Conservation (phyloP, 2,113 vertebrate genomes). For the Catharus fuscescens region DNA sequence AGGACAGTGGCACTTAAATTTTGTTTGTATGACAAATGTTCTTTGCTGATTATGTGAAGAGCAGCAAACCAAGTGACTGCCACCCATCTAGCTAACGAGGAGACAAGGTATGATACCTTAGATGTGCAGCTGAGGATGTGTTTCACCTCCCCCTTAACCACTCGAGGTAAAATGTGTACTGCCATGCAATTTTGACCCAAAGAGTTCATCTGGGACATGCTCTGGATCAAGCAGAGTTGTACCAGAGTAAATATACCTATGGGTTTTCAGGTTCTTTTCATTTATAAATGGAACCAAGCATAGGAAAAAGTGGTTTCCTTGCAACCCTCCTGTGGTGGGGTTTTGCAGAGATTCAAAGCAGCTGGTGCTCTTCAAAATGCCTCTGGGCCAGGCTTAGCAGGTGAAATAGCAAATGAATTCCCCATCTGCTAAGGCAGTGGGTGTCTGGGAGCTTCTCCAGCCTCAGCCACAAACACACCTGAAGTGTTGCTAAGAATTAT, state of each 20-base stretch:
- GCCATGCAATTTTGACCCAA: neutral
- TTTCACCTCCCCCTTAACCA: neutral
- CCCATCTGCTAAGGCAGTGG: neutral
- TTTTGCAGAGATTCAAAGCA: neutral
- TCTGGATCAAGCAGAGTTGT: neutral
- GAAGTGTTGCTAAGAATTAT: neutral
- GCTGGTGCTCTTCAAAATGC: neutral
- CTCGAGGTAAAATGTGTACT: neutral
- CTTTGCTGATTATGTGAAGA: neutral
- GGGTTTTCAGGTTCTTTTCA: neutral
- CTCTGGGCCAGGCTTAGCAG: neutral
- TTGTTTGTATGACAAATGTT: neutral
- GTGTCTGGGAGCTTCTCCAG: neutral
- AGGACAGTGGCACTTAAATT: neutral
- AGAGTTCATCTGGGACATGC: accelerated
- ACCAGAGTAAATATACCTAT: neutral
- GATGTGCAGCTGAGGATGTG: neutral
- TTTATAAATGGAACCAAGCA: neutral
- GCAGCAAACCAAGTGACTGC: neutral
- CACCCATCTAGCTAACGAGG: neutral
- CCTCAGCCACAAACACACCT: neutral
- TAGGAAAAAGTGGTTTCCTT: neutral
- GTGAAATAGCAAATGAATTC: neutral
- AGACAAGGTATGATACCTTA: neutral
- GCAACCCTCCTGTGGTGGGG: accelerated